Conservation (phyloP, 2,888 invertebrate genomes). For the Neoitamus cyanurus region DNA sequence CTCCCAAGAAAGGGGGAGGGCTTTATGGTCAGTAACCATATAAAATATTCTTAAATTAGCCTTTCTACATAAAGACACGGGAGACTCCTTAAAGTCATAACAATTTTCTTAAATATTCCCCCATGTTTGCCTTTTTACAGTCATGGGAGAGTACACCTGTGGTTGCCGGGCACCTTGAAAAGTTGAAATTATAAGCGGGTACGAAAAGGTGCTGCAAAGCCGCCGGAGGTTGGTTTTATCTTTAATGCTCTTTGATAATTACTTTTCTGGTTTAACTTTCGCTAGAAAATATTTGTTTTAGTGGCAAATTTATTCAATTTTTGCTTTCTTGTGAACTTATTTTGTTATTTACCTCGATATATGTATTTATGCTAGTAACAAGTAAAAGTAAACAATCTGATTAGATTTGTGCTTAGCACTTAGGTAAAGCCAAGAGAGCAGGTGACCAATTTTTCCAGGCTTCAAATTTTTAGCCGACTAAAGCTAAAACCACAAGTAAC, state of each 20-base stretch:
- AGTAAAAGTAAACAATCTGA: too few species aligned
- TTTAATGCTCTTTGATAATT: background rate
- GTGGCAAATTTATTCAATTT: background rate
- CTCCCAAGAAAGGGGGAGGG: constrained; percentile 44
- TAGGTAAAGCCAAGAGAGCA: too few species aligned
- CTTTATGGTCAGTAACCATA: constrained; percentile 48
- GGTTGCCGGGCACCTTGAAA: background rate
- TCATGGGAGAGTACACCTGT: constrained; percentile 51
- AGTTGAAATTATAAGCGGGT: background rate
- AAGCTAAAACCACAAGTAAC: too few species aligned
- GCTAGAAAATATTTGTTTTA: background rate
- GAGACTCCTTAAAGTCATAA: constrained; percentile 47
- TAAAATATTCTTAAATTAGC: constrained; percentile 46
- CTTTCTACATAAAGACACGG: constrained; percentile 33
- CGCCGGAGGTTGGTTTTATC: background rate
- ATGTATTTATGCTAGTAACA: too few species aligned
- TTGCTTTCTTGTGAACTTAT: too few species aligned
- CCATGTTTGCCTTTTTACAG: constrained; percentile 30
- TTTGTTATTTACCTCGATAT: background rate
- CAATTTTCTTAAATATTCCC: constrained; percentile 47
- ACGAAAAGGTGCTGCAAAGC: background rate
- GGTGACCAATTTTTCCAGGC: too few species aligned
- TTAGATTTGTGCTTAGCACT: too few species aligned
- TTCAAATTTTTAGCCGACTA: too few species aligned
- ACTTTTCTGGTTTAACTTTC: background rate